Base-by-base conservation (phyloP, 2,113 vertebrate species). In the Dicerorhinus sumatrensis region DNA sequence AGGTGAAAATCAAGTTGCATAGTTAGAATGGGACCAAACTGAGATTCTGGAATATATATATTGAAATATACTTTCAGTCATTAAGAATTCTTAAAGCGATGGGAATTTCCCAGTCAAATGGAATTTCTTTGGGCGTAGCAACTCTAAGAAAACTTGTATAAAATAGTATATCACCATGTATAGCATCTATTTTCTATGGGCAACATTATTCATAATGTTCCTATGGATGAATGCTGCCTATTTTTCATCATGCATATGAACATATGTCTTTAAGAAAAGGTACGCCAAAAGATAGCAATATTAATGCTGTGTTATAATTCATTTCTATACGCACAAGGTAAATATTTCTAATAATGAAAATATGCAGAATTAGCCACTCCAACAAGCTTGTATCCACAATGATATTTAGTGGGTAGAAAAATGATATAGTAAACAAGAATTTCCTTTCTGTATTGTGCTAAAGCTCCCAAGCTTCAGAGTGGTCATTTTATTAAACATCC, bases 311-410 rank as follows among this genome's bases (percentile, higher is more conserved):
- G 39, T 69, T 85, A 27, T 63, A 76, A 82, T 73, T 90, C 7
- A 62, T 91, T 89, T 93, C 27, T 91, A 8, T 79, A 51, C 1
- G 77, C 31, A 70, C 1, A 63, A 56, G 42, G 20, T 77, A n/a
- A 86, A 23, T 75, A 27, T 60, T 90, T 86, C 39, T 58, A 82
- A 80, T 75, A 86, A 54, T 83, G 31, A 93, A 83, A 96, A 65
- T 21, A 88, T 12, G 21, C 29, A 42, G 27, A 81, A 51, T 85
- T n/a, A 79, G 63, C 17, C 8, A 81, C 46, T n/a, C 17, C 46
- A 87, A 87, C 1, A 88, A 76, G 25, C 84, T 65, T 62, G 62
- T n/a, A 80, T 86, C 17, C 86, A 81, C 85, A 96, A 39, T 90
- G 39, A 51, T 84, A 67, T 18, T 81, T 72, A 75, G n/a, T n/a